Base-by-base conservation (phyloP, 2,888 invertebrate genomes). In the Agonum fuliginosum region DNA sequence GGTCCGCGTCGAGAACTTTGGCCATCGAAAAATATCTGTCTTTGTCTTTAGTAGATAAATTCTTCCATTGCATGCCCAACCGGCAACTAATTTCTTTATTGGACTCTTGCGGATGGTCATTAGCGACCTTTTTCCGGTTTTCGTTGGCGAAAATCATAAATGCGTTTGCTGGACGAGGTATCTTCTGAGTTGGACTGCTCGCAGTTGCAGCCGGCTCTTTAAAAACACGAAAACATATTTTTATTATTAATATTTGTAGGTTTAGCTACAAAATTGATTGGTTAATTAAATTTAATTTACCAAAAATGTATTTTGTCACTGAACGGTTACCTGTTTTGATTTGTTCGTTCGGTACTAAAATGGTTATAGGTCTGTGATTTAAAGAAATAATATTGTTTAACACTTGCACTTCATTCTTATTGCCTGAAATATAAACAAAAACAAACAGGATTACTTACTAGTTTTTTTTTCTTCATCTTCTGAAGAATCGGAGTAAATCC, bases 101-200 rank as follows among this genome's bases (percentile, higher is more conserved):
- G 43, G 90, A 90, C 80, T 91, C 91, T 10, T 88, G 85, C 0
- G 91, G 90, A 84, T 88, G 88, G 81, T 89, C 86, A 37, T 87
- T 85, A 0, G 91, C 90, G 80, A 91, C 85, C 81, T 88, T 88
- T 82, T 90, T 90, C 27, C 91, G 84, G 87, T 90, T 90, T 79
- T 91, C 89, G 82, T 91, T 91, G 19, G 91, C 91, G 81, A 90
- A 91, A 6, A 91, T 85, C 91, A 91, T 91, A 81, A 91, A 91
- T 0, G 91, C 91, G 82, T 91, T 91, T 1, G 90, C 90, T 1
- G 91, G 91, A 43, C 91, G 86, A 0, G 90, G 91, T 24, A 91
- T 90, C 84, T 88, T 89, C 78, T 85, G 84, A 78, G 84, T 84
- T 62, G 58, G 78, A 80, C 81, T n/a, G 12, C 79, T 67, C 62